These are phyloP conservation scores for Dugesia japonica DNA, from an alignment of 2,888 invertebrate species.

Conservation along the genomic window DNA sequence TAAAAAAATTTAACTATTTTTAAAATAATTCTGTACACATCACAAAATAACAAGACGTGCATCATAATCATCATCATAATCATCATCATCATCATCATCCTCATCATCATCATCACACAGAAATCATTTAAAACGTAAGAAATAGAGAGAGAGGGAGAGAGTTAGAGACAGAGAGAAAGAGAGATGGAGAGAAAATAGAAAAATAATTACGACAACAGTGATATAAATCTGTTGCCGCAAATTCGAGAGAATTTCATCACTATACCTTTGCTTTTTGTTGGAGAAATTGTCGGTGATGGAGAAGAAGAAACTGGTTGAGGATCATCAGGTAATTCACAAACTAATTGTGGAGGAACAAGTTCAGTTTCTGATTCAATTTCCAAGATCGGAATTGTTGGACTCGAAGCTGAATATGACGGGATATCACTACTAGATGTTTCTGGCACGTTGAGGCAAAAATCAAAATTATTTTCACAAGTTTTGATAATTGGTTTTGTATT, in stretches of 20 bases:
- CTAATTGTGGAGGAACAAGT: slow-evolving; percentile 6
- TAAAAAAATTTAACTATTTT: no score
- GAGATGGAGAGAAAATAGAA: not conserved
- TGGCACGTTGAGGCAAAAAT: not conserved
- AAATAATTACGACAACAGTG: not conserved
- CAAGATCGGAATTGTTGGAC: not conserved
- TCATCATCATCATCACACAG: no score
- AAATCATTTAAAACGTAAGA: no score
- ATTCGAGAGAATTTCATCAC: slow-evolving; percentile 16
- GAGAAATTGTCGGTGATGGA: no score
- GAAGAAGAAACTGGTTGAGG: no score
- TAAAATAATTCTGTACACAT: no score
- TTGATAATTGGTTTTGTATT: not conserved
- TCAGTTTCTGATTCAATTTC: slow-evolving; percentile 20
- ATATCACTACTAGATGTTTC: slow-evolving; percentile 11
- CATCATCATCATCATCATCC: no score
- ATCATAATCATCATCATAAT: no score
- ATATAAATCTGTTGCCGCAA: slow-evolving; percentile 14
- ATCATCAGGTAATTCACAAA: not conserved
- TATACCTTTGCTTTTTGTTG: not conserved
- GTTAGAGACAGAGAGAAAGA: no score
- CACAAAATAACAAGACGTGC: no score
- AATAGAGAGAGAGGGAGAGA: no score
- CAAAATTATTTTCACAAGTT: not conserved
- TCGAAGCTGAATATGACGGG: not conserved